Base-by-base conservation (phyloP, 2,113 vertebrate genomes). In the Microcebus tavaratra region DNA sequence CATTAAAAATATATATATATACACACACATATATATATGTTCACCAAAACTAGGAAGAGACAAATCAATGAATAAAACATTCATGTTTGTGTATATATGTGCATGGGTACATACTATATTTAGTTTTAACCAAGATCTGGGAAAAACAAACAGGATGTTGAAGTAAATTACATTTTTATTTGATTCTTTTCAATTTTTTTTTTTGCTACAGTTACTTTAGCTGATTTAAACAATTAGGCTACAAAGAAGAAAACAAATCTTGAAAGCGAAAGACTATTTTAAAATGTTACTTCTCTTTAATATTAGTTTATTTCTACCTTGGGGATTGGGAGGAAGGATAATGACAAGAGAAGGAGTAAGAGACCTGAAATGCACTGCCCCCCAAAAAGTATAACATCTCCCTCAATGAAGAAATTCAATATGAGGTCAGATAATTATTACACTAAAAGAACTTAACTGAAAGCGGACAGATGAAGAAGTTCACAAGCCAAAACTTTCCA, bases 231-330 rank as follows among this genome's bases (percentile, higher is more conserved):
- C 14, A 82, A 50, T 82, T 59, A 78, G 21, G 55, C 57, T 70
- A 45, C 48, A 80, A 82, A 65, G 29, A 67, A 12, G 11, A 14
- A 5, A 39, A 57, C 53, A 36, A 45, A n/a, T 10, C 50, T n/a
- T 45, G 31, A 68, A 53, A 88, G 57, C 72, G 50, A 42, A 75
- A 23, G 20, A 82, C 29, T 14, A 15, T 73, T 83, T 75, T 72
- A 50, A 89, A 94, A 59, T 27, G 82, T 57, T 67, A 67, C 55
- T 85, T 84, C 39, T 94, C 67, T 88, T 72, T 91, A n/a, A 29
- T 39, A 75, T 17, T 29, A 88, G 36, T 70, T 79, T 83, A n/a
- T 63, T 87, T 67, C n/a, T 25, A 84, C 75, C 20, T 27, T 81
- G 55, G 42, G 27, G 21, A 36, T 23, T 50, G 34, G 45, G 15